Evolutionary conservation across 2,113 vertebrate species (phyloP).

Genomic region (cat (Felis catus)): F.catus_Fca126_mat1.0 CM031423.1:24665501-24666000

Average conservation of each 20-base stretch:
- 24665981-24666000: background rate
- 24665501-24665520: background rate
- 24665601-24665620: slow-evolving; percentile 31
- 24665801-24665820: background rate
- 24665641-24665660: background rate
- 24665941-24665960: background rate
- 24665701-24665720: background rate
- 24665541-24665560: background rate
- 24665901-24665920: background rate
- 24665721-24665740: background rate
- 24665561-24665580: background rate
- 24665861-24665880: background rate
- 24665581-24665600: slow-evolving; percentile 34
- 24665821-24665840: background rate
- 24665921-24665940: background rate
- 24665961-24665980: slow-evolving; percentile 18
- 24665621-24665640: background rate
- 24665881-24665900: slow-evolving; percentile 11
- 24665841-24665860: slow-evolving; percentile 8
- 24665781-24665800: background rate
- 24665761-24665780: background rate
- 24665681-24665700: slow-evolving; percentile 25
- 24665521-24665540: background rate
- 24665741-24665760: background rate
- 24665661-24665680: background rate